Evolutionary conservation across 1,140 invertebrate genomes (phyloP), one percentile per base, ranked within the genome.

Genomic region (Heliothis subflexa): DNA sequence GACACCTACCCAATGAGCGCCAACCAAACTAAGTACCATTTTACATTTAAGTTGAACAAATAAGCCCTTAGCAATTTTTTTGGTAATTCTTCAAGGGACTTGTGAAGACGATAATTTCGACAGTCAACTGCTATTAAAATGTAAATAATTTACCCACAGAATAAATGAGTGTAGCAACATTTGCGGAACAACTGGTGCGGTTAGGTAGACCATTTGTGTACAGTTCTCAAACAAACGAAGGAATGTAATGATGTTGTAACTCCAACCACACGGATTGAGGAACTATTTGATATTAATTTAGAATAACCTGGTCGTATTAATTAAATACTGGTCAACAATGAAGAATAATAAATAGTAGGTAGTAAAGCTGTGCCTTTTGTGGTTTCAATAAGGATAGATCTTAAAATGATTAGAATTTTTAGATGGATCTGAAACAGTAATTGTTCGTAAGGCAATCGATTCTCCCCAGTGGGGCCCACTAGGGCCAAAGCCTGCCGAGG

Each of bases 151-250:
- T 16, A 47, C 14, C 2, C 18, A 16, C 16, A 16, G n/a, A 66
- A 66, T 21, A 16, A 66, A n/a, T 1, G 10, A 11, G 50, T 50
- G 66, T 52, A 25, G 66, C 47, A 70, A 70, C 47, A 52, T 47
- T 70, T 70, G 66, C 66, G 25, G 18, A 18, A 66, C 62, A 70
- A 47, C 21, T 13, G 33, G n/a, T 14, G 7, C 28, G 18, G 47
- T 25, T n/a, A 49, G n/a, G n/a, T n/a, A n/a, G 11, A 18, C 40
- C 14, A 50, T 70, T 70, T 70, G 12, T 50, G 13, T 68, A n/a
- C 14, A 52, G 52, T 52, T 50, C 66, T 52, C 49, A 70, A 28
- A 70, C 66, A 52, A 70, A 70, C 64, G 25, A 50, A 50, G 45
- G 28, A 70, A 70, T 70, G 0, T 52, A 7, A 28, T 16, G 18